phyloP scores from a whole-genome alignment of 2,797 vertebrate species.

The Clamator glandarius region DNA sequence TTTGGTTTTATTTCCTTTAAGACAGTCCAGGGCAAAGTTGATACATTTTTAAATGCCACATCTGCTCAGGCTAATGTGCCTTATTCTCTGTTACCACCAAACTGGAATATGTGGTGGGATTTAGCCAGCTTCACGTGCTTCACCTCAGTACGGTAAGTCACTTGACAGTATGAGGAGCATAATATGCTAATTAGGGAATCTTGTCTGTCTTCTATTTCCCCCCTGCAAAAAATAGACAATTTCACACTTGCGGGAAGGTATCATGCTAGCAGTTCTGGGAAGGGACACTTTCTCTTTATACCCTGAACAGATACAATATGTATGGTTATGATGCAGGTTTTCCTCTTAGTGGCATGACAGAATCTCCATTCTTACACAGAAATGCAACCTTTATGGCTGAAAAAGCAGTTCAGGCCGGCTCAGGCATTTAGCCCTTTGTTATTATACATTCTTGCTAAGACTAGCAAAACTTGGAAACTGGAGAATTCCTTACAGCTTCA shows the following conservation, averaged over 20 bases:
- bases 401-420: background rate
- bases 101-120: background rate
- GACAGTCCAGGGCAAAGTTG: background rate
- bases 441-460: background rate
- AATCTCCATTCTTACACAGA: fast-evolving
- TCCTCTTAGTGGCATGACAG: background rate
- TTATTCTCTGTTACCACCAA: background rate
- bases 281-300: background rate
- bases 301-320: fast-evolving
- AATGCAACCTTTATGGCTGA: background rate
- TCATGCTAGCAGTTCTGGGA: background rate
- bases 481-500: background rate
- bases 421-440: background rate
- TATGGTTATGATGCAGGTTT: fast-evolving
- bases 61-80: background rate
- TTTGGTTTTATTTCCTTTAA: background rate
- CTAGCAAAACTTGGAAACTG: background rate
- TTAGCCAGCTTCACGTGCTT: constrained; percentile 4
- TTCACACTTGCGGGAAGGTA: background rate
- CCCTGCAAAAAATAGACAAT: background rate
- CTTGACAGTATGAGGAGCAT: constrained; percentile 28
- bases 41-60: background rate
- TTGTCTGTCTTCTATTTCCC: background rate
- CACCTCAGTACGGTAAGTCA: background rate
- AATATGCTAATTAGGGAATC: background rate